phyloP scores from a whole-genome alignment of 2,113 vertebrate genomes.

The Gallinago undulata region DNA sequence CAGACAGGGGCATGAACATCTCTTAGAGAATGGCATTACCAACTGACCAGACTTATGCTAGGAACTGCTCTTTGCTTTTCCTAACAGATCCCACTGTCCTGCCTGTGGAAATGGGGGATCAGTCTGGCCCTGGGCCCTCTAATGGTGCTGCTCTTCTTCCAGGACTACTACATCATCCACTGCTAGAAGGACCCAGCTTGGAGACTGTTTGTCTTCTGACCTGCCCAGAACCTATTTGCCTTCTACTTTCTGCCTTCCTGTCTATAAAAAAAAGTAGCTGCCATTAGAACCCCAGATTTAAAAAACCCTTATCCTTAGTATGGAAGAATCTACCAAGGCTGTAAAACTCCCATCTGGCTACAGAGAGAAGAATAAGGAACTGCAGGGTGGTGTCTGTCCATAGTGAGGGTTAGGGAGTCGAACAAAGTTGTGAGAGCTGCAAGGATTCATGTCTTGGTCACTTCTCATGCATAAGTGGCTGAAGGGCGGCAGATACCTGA shows the following conservation, averaged over 20 bases:
- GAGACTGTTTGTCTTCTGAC: neutral
- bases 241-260: neutral
- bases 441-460: neutral
- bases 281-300: neutral
- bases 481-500: neutral
- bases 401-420: neutral
- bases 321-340: neutral
- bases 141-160: slow-evolving; percentile 38
- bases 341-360: neutral
- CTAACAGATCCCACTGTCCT: slow-evolving; percentile 29
- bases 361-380: neutral
- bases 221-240: neutral
- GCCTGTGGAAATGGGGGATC: slow-evolving; percentile 42
- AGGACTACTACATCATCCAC: slow-evolving; percentile 27
- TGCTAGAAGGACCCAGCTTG: neutral
- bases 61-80: neutral
- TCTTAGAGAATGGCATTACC: neutral
- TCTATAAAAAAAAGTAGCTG: neutral
- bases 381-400: neutral
- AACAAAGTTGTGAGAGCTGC: neutral
- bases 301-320: neutral
- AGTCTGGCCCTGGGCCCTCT: slow-evolving; percentile 45
- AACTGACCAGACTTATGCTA: neutral
- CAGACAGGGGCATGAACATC: neutral
- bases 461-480: neutral